Percentiles rank a stretch among this genome's conserved stretches.
Conservation (phyloP, 2,888 invertebrate species). For the Dexiosoma caninum region DNA sequence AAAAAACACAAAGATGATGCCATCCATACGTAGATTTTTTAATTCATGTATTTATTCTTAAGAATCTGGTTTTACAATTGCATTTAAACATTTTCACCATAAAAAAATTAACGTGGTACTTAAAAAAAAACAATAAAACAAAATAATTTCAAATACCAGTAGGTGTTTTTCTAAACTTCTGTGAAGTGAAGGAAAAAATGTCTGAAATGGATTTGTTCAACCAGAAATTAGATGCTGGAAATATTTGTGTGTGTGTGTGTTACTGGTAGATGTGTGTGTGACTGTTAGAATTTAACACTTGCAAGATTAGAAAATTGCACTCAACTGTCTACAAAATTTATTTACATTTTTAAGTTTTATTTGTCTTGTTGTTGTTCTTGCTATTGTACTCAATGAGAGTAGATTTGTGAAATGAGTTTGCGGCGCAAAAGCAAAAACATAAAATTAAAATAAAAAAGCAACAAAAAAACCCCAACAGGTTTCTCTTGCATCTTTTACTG, state of each 20-base stretch:
- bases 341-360: conserved; percentile 50
- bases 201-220: no score
- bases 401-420: not conserved
- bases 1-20: conserved; percentile 27
- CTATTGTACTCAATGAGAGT: conserved; percentile 18
- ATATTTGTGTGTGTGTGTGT: not conserved
- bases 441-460: no score
- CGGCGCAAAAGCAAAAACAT: not conserved
- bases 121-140: not conserved
- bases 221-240: not conserved
- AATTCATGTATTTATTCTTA: conserved; percentile 2
- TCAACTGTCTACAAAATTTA: conserved; percentile 33
- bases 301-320: conserved; percentile 36
- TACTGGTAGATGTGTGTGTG: not conserved
- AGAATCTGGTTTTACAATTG: conserved; percentile 32
- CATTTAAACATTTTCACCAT: conserved; percentile 21
- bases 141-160: conserved; percentile 50
- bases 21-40: conserved; percentile 33
- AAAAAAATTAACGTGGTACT: not conserved
- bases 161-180: conserved; percentile 45
- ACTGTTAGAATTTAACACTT: conserved; percentile 34
- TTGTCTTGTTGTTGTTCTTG: not conserved
- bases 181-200: not conserved
- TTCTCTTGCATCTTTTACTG: conserved; percentile 12
- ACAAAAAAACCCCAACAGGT: conserved; percentile 49